Evolutionary conservation across 2,888 invertebrate species (phyloP).

Genomic region (Aquatica leii): DNA sequence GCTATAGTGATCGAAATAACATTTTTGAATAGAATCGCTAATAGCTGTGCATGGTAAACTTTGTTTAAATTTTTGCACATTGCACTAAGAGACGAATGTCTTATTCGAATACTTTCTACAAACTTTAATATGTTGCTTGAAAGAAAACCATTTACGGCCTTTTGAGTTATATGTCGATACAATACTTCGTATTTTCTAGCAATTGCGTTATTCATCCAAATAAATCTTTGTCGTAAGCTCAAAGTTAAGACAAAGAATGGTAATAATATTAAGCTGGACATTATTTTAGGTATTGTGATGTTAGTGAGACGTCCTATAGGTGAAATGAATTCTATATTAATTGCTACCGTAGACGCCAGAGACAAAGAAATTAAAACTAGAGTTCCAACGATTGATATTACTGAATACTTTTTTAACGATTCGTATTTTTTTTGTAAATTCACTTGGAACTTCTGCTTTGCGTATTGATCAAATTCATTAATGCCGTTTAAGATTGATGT

Average conservation of each 20-base stretch:
- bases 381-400: not conserved
- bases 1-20: too few relatives aligned
- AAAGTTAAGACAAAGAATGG: slow-evolving; percentile 15
- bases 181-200: not conserved
- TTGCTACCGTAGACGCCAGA: not conserved
- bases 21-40: too few relatives aligned
- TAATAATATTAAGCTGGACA: not conserved
- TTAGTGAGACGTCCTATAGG: not conserved
- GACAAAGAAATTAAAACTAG: not conserved
- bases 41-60: not conserved
- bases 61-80: not conserved
- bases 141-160: not conserved
- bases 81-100: not conserved
- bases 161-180: not conserved
- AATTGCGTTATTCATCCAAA: slow-evolving; percentile 19
- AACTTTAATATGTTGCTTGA: too few relatives aligned
- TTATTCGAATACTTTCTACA: too few relatives aligned
- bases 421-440: slow-evolving; percentile 9
- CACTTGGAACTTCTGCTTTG: not conserved
- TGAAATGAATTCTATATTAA: not conserved
- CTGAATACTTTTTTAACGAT: too few relatives aligned
- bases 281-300: not conserved
- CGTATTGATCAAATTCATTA: not conserved
- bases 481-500: not conserved
- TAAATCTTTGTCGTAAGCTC: slow-evolving; percentile 18